Base-by-base conservation (phyloP, 1,140 invertebrate genomes). In the Cyclargus thomasi region DNA sequence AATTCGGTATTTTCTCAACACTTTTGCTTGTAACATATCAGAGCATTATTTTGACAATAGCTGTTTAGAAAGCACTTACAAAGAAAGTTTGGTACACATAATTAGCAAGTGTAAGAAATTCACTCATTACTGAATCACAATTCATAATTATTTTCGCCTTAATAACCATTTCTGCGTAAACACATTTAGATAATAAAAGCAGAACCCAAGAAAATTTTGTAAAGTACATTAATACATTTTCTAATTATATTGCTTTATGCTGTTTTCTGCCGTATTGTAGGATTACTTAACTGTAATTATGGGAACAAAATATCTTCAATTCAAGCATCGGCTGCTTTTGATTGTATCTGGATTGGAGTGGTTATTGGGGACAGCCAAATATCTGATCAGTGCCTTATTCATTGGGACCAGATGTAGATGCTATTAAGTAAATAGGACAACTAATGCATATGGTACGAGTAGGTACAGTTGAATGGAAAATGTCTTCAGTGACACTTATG, bases 341-440 rank as follows among this genome's bases (percentile, higher is more conserved):
- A 47, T 47, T 47, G 39, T 47, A 47, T 47, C 39, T 47, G 14
- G 39, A 47, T 47, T 67, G 47, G n/a, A 53, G 53, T 23, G 53
- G 21, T 55, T 17, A 65, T 29, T 65, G 53, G 21, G 53, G 18
- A 65, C 47, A 16, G 53, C 17, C 64, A 55, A 65, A 55, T 67
- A 62, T 20, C 29, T 63, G 69, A 78, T 76, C 76, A 80, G 77
- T 80, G 74, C 75, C 67, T 22, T 77, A 83, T 85, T 87, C 79
- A 87, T 85, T 77, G 77, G 78, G 79, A 80, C 74, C 85, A 87
- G 81, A 87, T 87, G 85, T 79, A 74, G 74, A 73, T 74, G 65
- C 77, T 76, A 80, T 75, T 80, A 81, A 80, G 75, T 79, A 74
- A 65, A 53, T 65, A 57, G 53, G 22, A 35, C 47, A 57, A 7